These are phyloP conservation scores for Hylaea fasciaria DNA, from an alignment of 2,888 invertebrate genomes.

Conservation along the genomic window DNA sequence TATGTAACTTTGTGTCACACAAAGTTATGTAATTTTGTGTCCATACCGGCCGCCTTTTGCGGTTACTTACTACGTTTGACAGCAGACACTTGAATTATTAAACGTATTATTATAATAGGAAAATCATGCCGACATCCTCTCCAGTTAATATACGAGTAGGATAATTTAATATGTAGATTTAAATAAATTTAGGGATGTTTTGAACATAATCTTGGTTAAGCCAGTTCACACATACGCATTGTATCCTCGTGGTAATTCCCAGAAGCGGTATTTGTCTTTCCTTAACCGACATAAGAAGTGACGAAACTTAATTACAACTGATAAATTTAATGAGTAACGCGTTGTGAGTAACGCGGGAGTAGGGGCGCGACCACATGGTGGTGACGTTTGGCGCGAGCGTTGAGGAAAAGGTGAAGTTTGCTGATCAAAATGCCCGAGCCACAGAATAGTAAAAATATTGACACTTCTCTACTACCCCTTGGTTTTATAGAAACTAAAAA, in stretches of 20 bases:
- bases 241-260: conserved; percentile 37
- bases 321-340: conserved; percentile 35
- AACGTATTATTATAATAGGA: not conserved
- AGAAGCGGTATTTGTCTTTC: conserved; percentile 34
- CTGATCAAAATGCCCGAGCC: too few species aligned
- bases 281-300: conserved; percentile 30
- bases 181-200: conserved; percentile 30
- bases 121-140: not conserved
- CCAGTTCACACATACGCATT: not conserved
- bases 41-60: too few species aligned
- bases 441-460: too few species aligned
- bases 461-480: too few species aligned
- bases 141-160: not conserved
- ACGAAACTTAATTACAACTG: conserved; percentile 28
- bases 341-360: conserved; percentile 13
- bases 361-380: conserved; percentile 17
- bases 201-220: conserved; percentile 11
- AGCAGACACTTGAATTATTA: too few species aligned
- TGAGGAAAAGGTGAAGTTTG: conserved; percentile 8
- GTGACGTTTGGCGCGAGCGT: not conserved
- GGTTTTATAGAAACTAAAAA: too few species aligned
- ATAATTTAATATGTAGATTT: conserved; percentile 11
- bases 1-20: too few species aligned
- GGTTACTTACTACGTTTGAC: too few species aligned
- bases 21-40: too few species aligned